These are phyloP conservation scores for Drosophila tsacasi DNA, from an alignment of 1,140 invertebrate genomes.

Conservation along the genomic window DNA sequence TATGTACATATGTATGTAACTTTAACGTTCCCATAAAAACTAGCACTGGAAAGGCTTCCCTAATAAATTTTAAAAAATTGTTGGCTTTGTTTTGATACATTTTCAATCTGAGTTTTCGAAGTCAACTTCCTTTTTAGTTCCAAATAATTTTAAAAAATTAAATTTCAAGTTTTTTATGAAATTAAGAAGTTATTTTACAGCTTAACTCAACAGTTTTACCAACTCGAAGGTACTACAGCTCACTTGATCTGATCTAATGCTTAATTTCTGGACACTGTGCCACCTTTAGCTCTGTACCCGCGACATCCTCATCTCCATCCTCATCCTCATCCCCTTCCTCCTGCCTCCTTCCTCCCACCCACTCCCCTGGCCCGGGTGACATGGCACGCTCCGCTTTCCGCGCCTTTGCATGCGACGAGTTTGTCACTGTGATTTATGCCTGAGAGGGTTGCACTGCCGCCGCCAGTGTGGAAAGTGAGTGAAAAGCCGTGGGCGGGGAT, in stretches of 20 bases:
- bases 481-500: constrained; percentile 3
- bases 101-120: neutral
- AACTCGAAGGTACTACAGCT: neutral
- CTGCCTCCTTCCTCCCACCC: neutral
- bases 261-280: neutral
- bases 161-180: neutral
- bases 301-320: neutral
- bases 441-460: constrained; percentile 67
- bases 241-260: neutral
- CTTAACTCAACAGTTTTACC: neutral
- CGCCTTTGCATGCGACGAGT: constrained; percentile 65
- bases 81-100: neutral
- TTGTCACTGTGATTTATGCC: constrained; percentile 79
- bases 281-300: neutral
- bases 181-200: neutral
- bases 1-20: no score
- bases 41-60: neutral
- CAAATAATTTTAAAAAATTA: no score
- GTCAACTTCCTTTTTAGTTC: no score
- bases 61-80: neutral
- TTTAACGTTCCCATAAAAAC: no score
- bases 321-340: neutral
- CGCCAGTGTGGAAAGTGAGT: constrained; percentile 20
- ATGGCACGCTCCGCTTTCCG: constrained; percentile 56
- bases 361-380: constrained; percentile 19